Conservation (phyloP, 2,888 invertebrate species). For the Oligia latruncula region DNA sequence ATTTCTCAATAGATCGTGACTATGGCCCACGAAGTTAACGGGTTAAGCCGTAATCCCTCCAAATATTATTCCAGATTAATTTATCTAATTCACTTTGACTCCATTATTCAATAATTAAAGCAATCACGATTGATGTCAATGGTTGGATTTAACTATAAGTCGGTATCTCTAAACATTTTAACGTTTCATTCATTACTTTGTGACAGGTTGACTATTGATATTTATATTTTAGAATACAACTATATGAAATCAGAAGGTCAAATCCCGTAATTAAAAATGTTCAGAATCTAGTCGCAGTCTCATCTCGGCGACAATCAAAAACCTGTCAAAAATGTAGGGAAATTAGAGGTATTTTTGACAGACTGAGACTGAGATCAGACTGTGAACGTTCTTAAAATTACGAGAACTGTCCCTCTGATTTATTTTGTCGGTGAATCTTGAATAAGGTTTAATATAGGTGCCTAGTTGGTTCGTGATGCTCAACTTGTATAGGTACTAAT, state of each 20-base stretch:
- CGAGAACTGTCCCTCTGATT: background rate
- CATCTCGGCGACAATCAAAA: background rate
- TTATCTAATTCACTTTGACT: constrained; percentile 67
- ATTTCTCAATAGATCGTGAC: constrained; percentile 59
- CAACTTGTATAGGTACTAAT: constrained; percentile 2
- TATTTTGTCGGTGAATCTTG: constrained; percentile 5
- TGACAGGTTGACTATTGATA: constrained; percentile 23
- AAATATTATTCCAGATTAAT: constrained; percentile 67
- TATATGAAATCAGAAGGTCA: background rate
- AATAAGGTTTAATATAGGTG: constrained; percentile 15
- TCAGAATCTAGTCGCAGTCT: background rate
- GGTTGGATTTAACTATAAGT: constrained; percentile 37
- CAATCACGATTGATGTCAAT: constrained; percentile 54
- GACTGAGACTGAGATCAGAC: background rate
- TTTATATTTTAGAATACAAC: background rate
- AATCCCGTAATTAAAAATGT: background rate
- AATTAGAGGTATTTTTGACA: background rate
- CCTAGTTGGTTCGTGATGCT: background rate
- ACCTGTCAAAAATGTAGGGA: background rate
- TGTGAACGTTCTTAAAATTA: background rate
- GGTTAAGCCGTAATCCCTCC: constrained; percentile 45
- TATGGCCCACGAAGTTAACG: constrained; percentile 52
- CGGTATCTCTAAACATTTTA: constrained; percentile 29
- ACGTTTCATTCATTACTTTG: constrained; percentile 39
- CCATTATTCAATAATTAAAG: constrained; percentile 61